Conservation (phyloP, 2,888 invertebrate genomes). For the Watsonalla cultraria region DNA sequence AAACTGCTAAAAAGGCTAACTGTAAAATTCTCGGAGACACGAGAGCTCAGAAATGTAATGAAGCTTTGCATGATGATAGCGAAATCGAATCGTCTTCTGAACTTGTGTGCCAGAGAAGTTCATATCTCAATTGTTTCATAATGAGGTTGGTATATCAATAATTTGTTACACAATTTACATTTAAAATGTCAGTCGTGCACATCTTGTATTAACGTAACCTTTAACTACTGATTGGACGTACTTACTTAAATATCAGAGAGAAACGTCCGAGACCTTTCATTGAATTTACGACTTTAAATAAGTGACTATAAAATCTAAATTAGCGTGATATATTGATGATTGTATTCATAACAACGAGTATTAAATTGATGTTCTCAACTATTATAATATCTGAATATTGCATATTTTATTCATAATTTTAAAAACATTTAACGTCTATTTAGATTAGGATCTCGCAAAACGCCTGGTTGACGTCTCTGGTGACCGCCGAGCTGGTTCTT, state of each 20-base stretch:
- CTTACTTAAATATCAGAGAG: constrained; percentile 18
- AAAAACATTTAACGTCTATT: no score
- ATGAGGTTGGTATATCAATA: constrained; percentile 1
- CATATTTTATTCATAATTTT: no score
- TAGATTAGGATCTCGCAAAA: no score
- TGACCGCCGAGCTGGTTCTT: no score
- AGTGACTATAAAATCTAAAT: background rate
- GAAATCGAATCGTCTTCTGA: background rate
- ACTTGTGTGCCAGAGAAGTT: background rate
- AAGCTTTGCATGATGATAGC: no score
- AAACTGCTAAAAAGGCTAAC: no score
- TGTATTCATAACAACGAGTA: no score
- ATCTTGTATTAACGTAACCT: constrained; percentile 24
- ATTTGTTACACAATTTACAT: constrained; percentile 25
- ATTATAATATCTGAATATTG: no score
- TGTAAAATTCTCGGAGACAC: no score
- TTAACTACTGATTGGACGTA: constrained; percentile 29
- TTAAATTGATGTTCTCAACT: no score
- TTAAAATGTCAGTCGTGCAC: constrained; percentile 40
- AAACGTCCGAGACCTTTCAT: constrained; percentile 8
- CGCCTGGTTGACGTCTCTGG: no score
- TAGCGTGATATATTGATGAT: background rate
- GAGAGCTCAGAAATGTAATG: no score
- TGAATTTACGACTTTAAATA: constrained; percentile 15
- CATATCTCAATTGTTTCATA: background rate